phyloP scores from a whole-genome alignment of 2,888 invertebrate genomes.

The Podabrus alpinus region DNA sequence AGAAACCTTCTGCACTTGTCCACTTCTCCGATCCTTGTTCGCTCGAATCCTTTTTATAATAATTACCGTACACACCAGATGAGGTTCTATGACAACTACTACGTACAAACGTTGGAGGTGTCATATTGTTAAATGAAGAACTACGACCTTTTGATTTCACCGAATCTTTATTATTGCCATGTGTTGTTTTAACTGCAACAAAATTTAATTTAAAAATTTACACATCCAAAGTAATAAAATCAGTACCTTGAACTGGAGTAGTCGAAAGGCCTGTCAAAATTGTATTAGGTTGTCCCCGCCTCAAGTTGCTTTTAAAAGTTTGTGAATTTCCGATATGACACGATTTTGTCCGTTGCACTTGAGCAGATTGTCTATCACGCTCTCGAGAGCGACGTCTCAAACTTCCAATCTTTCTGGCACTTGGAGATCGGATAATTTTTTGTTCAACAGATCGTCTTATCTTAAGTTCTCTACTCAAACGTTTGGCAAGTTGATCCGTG shows the following conservation, averaged over 20 bases:
- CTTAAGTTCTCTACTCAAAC: constrained; percentile 73
- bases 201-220: not conserved
- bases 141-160: not conserved
- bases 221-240: not conserved
- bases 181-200: not conserved
- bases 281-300: constrained; percentile 60
- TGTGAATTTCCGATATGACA: constrained; percentile 60
- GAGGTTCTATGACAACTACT: not conserved
- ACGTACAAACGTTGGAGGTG: not conserved
- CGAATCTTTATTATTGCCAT: not conserved
- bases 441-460: constrained; percentile 72
- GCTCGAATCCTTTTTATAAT: not conserved
- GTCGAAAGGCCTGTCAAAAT: constrained; percentile 49
- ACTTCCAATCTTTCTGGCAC: constrained; percentile 79
- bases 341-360: constrained; percentile 65
- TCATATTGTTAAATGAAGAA: not conserved
- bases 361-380: constrained; percentile 47
- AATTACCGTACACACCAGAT: not conserved
- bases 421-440: constrained; percentile 77
- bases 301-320: constrained; percentile 58
- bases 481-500: constrained; percentile 72
- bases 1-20: constrained; percentile 54
- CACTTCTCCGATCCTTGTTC: constrained; percentile 47
- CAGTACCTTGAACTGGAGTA: constrained; percentile 4
- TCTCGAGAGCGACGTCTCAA: constrained; percentile 75